Evolutionary conservation across 2,888 invertebrate species (phyloP).

Genomic region (Nezara viridula): DNA sequence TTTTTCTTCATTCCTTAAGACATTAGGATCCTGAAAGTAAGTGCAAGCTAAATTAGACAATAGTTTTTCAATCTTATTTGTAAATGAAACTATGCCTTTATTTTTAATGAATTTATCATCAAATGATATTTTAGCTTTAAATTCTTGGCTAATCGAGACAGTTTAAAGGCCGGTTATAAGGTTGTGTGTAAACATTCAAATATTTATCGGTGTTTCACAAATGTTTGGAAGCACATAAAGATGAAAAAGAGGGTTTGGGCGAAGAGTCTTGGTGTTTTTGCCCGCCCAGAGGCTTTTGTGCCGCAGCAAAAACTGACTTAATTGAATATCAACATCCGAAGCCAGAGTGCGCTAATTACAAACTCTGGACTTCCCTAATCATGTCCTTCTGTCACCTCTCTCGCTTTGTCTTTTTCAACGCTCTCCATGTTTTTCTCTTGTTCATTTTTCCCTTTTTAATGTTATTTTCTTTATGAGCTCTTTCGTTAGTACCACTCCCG

Average conservation of each 20-base stretch:
- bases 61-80: no score
- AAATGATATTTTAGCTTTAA: no score
- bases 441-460: background rate
- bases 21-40: no score
- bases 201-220: background rate
- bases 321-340: constrained; percentile 37
- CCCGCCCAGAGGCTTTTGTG: background rate
- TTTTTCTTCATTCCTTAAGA: background rate
- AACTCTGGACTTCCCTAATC: constrained; percentile 29
- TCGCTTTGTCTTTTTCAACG: constrained; percentile 26
- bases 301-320: constrained; percentile 4
- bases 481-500: background rate
- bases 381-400: constrained; percentile 18
- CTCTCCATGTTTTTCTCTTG: constrained; percentile 6
- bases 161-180: background rate
- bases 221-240: background rate
- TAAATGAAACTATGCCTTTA: no score
- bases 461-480: constrained; percentile 11
- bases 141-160: background rate
- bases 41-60: no score
- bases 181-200: background rate
- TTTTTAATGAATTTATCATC: no score
- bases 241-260: background rate
- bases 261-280: constrained; percentile 13
- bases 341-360: constrained; percentile 27